A percentile compares a stretch with the other conserved stretches of the same genome.
Conservation (phyloP, 2,113 vertebrate genomes). For the Hippocampus mohnikei region DNA sequence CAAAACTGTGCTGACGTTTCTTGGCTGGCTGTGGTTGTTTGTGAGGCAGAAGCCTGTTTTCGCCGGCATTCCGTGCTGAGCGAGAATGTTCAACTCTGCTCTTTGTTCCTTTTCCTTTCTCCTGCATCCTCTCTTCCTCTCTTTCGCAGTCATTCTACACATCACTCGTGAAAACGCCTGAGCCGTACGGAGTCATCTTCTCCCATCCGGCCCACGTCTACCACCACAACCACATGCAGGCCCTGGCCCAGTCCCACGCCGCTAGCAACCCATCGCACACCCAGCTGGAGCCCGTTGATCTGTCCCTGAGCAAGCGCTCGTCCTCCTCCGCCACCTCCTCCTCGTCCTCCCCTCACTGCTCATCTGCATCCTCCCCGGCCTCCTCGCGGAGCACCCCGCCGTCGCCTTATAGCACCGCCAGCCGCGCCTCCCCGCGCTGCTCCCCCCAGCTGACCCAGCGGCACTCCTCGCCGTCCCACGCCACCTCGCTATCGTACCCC, state of each 20-base stretch:
- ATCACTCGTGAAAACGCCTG: slow-evolving; percentile 55
- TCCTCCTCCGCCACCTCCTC: slow-evolving; percentile 79
- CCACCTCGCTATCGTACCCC: slow-evolving; percentile 73
- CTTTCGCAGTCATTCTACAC: slow-evolving; percentile 56
- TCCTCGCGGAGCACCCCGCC: slow-evolving; percentile 56
- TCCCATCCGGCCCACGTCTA: slow-evolving; percentile 58
- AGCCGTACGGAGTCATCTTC: slow-evolving; percentile 65
- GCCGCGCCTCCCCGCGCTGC: slow-evolving; percentile 72
- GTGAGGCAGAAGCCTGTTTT: slow-evolving; percentile 50
- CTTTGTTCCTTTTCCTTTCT: slow-evolving; percentile 43
- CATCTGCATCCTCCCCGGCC: slow-evolving; percentile 75
- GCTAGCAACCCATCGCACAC: slow-evolving; percentile 71
- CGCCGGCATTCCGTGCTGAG: slow-evolving; percentile 9
- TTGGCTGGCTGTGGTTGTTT: slow-evolving; percentile 42
- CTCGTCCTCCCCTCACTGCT: slow-evolving; percentile 76
- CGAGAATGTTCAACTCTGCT: slow-evolving; percentile 43
- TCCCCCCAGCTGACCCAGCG: slow-evolving; percentile 56
- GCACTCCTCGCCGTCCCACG: slow-evolving; percentile 68
- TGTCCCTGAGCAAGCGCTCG: slow-evolving; percentile 86
- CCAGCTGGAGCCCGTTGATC: slow-evolving; percentile 93
- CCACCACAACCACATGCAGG: slow-evolving; percentile 41
- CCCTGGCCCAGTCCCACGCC: slow-evolving; percentile 46
- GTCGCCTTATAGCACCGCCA: slow-evolving; percentile 64
- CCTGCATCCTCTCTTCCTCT: slow-evolving; percentile 37
- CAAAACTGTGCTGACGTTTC: slow-evolving; percentile 24